Conservation (phyloP, 2,113 vertebrate genomes). For the Mola mola region DNA sequence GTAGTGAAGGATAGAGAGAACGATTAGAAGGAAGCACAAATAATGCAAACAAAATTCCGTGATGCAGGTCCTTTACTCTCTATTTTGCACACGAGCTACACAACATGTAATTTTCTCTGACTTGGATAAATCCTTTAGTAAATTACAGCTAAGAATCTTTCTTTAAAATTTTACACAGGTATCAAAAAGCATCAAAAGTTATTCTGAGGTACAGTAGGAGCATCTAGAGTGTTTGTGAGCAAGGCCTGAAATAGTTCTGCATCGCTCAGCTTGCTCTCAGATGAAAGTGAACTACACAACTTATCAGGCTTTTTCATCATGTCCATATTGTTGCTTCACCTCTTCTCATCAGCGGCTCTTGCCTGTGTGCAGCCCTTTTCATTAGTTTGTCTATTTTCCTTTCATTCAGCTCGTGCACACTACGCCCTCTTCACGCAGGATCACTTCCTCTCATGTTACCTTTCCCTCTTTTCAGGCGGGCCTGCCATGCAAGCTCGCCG, state of each 20-base stretch:
- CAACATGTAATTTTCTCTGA: conserved; percentile 3
- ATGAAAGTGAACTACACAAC: conserved; percentile 10
- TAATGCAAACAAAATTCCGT: neutral
- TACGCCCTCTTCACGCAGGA: neutral
- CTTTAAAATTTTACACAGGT: too few relatives aligned
- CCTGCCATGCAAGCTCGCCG: conserved; percentile 20
- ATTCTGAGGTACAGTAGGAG: conserved; percentile 10
- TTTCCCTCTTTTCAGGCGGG: conserved; percentile 20
- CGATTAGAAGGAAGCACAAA: neutral
- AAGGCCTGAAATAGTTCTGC: conserved; percentile 22
- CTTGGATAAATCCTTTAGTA: neutral
- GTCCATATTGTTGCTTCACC: neutral
- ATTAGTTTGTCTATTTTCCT: conserved; percentile 9
- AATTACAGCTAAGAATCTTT: conserved; percentile 6
- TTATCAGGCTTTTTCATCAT: neutral
- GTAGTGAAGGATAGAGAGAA: neutral
- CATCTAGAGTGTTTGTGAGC: neutral
- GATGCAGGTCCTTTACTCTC: too few relatives aligned
- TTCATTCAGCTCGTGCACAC: neutral
- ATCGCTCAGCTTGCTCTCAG: neutral
- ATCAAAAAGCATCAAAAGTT: neutral
- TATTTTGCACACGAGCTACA: neutral
- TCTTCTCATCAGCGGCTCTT: neutral
- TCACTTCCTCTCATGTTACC: conserved; percentile 34
- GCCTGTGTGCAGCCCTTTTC: neutral